Evolutionary conservation across 2,113 vertebrate genomes (phyloP).

Genomic region (Amphiprion percula): DNA sequence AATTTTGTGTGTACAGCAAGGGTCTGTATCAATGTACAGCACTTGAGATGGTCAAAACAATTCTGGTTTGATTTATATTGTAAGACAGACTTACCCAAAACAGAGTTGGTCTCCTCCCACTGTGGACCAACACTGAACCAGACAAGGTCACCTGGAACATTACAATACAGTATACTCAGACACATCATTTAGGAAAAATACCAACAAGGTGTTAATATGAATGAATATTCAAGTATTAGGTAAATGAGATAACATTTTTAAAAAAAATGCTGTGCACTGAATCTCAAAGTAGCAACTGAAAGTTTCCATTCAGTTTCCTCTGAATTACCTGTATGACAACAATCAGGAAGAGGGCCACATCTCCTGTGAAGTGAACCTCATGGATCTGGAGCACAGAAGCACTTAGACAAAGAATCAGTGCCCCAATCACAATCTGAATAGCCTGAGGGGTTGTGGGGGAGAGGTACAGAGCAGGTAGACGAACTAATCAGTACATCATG

Average conservation of each 20-base stretch:
- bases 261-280: not conserved
- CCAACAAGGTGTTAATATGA: not conserved
- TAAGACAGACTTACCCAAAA: conserved; percentile 80
- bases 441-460: conserved; percentile 60
- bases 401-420: conserved; percentile 83
- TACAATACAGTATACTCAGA: not conserved
- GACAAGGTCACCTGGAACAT: conserved; percentile 79
- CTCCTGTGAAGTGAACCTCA: conserved; percentile 83
- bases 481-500: not conserved
- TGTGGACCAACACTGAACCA: conserved; percentile 84
- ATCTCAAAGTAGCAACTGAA: not conserved
- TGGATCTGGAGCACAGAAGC: conserved; percentile 82
- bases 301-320: not conserved
- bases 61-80: not conserved
- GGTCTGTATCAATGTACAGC: not conserved
- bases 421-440: conserved; percentile 83
- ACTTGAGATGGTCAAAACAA: not conserved
- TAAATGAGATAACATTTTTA: not conserved
- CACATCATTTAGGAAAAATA: not conserved
- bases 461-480: not conserved
- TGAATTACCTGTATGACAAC: conserved; percentile 80
- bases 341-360: conserved; percentile 80
- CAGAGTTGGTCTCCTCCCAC: conserved; percentile 81
- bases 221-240: not conserved
- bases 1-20: not conserved